Evolutionary conservation across 2,888 invertebrate species (phyloP).

Genomic region (Sphaerophoria taeniata): DNA sequence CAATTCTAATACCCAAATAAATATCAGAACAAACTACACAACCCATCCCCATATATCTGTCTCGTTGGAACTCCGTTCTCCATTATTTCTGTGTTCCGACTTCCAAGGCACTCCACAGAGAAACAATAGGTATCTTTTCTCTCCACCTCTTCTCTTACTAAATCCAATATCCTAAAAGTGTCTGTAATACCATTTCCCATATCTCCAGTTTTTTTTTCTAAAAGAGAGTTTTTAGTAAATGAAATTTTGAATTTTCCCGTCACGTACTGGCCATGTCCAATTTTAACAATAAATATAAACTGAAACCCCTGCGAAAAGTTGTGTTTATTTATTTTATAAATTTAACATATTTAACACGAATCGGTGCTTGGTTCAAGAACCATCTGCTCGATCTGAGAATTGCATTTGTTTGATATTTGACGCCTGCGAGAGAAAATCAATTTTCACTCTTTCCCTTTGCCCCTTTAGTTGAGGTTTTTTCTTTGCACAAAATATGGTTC

Average conservation of each 20-base stretch:
- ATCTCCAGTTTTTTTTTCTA: not conserved
- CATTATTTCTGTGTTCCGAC: no score
- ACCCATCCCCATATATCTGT: constrained; percentile 59
- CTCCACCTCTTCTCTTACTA: not conserved
- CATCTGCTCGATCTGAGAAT: constrained; percentile 56
- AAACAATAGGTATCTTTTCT: constrained; percentile 8
- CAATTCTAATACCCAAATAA: constrained; percentile 2
- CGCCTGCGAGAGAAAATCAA: constrained; percentile 56
- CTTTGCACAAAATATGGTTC: not conserved
- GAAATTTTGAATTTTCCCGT: constrained; percentile 71
- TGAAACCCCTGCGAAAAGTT: constrained; percentile 15
- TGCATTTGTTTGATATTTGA: constrained; percentile 46
- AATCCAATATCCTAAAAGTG: constrained; percentile 72
- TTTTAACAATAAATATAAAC: constrained; percentile 66
- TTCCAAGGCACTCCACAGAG: not conserved
- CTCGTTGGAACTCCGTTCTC: constrained; percentile 9
- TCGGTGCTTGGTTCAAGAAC: constrained; percentile 22
- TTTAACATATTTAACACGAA: constrained; percentile 64
- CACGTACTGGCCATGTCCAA: constrained; percentile 65
- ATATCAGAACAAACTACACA: constrained; percentile 24
- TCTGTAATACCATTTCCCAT: constrained; percentile 15
- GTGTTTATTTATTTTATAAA: constrained; percentile 32
- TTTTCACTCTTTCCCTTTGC: constrained; percentile 31
- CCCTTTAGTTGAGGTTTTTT: constrained; percentile 2
- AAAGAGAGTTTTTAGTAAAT: constrained; percentile 67